Conservation (phyloP, 2,113 vertebrate genomes). For the Mormoops blainvillei region DNA sequence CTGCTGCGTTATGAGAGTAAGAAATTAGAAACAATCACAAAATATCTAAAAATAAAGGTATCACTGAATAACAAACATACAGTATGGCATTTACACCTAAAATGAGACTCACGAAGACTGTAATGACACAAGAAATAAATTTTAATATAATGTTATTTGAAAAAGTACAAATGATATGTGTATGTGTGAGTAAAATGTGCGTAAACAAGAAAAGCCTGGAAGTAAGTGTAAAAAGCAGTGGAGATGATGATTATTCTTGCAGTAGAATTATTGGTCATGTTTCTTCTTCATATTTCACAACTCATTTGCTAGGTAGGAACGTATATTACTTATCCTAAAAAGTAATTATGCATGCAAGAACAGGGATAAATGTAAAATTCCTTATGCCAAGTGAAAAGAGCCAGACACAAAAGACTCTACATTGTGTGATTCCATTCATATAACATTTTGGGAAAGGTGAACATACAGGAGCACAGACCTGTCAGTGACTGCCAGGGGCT, state of each 20-base stretch:
- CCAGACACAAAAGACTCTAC: not conserved
- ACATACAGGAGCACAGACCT: not conserved
- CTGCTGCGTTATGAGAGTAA: not conserved
- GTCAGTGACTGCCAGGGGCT: not conserved
- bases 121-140: not conserved
- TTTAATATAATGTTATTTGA: not conserved
- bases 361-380: not conserved
- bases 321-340: not conserved
- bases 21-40: not conserved
- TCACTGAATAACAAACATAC: not conserved
- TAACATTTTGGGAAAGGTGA: not conserved
- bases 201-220: not conserved
- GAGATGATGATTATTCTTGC: not conserved
- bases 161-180: not conserved
- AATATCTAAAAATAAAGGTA: not conserved
- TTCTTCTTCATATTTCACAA: not conserved
- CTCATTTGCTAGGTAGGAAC: not conserved
- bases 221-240: not conserved
- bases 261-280: not conserved
- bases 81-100: not conserved
- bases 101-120: not conserved
- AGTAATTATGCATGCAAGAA: not conserved
- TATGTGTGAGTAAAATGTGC: not conserved
- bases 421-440: not conserved
- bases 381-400: not conserved